Percentiles rank a stretch among this genome's conserved stretches.
Evolutionary conservation across 2,888 invertebrate species (phyloP).

Genomic region (Cerastis rubricosa): DNA sequence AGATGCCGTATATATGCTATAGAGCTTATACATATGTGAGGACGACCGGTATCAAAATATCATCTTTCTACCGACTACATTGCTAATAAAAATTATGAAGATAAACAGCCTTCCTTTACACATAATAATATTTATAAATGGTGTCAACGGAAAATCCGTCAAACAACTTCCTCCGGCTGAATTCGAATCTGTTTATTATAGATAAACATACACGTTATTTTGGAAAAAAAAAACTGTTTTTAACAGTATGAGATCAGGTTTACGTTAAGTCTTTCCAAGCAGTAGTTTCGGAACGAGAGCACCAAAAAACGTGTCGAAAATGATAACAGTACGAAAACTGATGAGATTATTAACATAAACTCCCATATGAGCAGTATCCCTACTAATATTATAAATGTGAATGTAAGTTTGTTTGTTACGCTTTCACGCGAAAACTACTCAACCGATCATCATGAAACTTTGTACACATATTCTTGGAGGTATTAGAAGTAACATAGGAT

Average conservation of each 20-base stretch:
- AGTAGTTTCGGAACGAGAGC: neutral
- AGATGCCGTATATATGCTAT: neutral
- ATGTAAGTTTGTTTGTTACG: no score
- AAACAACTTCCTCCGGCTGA: conserved; percentile 31
- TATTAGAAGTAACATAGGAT: no score
- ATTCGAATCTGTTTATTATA: neutral
- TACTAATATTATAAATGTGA: no score
- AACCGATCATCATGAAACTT: no score
- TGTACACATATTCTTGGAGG: no score
- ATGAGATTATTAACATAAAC: neutral
- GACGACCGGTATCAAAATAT: neutral
- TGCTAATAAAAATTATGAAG: conserved; percentile 14
- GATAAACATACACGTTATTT: conserved; percentile 3
- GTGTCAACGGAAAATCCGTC: conserved; percentile 53
- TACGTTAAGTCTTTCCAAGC: neutral
- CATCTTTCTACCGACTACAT: neutral
- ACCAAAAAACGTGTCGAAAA: neutral
- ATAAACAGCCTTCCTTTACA: conserved; percentile 39
- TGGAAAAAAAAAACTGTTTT: neutral
- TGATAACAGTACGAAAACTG: neutral
- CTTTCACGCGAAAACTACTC: no score
- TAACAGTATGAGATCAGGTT: no score
- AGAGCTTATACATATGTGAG: neutral
- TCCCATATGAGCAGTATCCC: no score
- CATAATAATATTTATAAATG: conserved; percentile 37